Base-by-base conservation (phyloP, 35 echinoderm and acorn worm genomes). In the Patiria miniata region DNA sequence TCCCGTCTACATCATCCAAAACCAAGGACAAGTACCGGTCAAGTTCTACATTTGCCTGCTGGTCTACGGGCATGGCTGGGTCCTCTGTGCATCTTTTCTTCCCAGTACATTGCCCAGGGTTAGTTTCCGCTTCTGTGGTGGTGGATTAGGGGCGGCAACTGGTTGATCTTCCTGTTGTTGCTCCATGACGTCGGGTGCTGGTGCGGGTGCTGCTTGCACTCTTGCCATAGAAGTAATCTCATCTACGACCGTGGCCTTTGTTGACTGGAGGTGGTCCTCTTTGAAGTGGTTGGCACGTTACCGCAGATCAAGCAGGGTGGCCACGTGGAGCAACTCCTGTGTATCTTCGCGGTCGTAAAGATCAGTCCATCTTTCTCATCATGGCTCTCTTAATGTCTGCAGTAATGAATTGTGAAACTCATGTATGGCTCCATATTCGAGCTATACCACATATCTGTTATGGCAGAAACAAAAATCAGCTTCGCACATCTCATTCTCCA, bases 391-490 rank as follows among this genome's bases (percentile, higher is more conserved):
- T 47, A 6, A 47, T 47, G 42, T 89, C 87, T 16, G 87, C 77
- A 6, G 81, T 12, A 88, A 50, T 88, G 86, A 39, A 81, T 39
- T 16, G 86, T 88, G 8, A 54, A 19, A 54, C 52, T 54, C 52
- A 54, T 54, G n/a, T n/a, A 54, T 19, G 52, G 52, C 19, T 54
- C 52, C 52, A 54, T 54, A 54, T 8, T 54, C 8, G 52, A 9
- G 52, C 52, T 54, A 19, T 8, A 54, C 52, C 52, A 54, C 52
- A 54, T 54, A 19, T 54, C 52, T 9, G 52, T 54, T 9, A 19
- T 54, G 8, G 52, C 52, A 54, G 52, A 54, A 9, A 54, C n/a
- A 54, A 54, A 54, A 54, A 9, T 54, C 52, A 9, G 52, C 52
- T 19, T 54, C 52, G 8, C 52, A 8, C 52, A 54, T 54, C 52